A percentile compares a stretch with the other conserved stretches of the same genome.
phyloP scores from a whole-genome alignment of 2,797 vertebrate species.

The Novumbra hubbsi region DNA sequence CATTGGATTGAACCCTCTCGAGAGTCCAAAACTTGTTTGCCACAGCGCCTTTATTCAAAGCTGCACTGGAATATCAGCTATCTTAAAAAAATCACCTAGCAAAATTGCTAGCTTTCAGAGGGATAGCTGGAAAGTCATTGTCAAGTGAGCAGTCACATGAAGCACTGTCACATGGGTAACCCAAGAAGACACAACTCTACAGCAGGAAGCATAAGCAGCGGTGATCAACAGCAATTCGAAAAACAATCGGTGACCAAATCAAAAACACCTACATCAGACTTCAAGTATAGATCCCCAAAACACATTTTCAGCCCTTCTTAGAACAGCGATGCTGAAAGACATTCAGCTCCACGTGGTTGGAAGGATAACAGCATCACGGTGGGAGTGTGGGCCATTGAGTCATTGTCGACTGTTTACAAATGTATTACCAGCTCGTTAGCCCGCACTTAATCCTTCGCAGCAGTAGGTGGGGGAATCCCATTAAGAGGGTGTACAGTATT shows the following conservation, averaged over 20 bases:
- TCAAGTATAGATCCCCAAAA: neutral
- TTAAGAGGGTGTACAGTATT: constrained; percentile 31
- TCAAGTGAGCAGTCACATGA: no score
- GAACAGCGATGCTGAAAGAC: neutral
- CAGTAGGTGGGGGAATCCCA: constrained; percentile 32
- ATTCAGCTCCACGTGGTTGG: neutral
- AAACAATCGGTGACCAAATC: no score
- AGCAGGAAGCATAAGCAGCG: no score
- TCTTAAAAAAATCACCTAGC: no score
- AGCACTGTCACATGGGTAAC: no score
- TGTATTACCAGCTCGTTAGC: neutral
- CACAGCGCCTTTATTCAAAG: neutral
- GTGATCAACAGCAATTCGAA: no score
- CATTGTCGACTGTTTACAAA: constrained; percentile 35
- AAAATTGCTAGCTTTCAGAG: no score
- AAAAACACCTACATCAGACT: no score
- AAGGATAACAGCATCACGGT: neutral
- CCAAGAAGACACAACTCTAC: no score
- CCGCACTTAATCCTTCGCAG: constrained; percentile 39
- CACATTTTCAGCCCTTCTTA: neutral
- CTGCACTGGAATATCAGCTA: neutral
- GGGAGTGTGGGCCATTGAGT: constrained; percentile 40
- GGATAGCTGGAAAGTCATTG: no score
- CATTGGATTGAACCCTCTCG: constrained; percentile 4
- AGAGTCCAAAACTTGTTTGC: constrained; percentile 13